These are phyloP conservation scores for Caenorhabditis japonica DNA, from an alignment of 2,888 invertebrate species.

Conservation along the genomic window DNA sequence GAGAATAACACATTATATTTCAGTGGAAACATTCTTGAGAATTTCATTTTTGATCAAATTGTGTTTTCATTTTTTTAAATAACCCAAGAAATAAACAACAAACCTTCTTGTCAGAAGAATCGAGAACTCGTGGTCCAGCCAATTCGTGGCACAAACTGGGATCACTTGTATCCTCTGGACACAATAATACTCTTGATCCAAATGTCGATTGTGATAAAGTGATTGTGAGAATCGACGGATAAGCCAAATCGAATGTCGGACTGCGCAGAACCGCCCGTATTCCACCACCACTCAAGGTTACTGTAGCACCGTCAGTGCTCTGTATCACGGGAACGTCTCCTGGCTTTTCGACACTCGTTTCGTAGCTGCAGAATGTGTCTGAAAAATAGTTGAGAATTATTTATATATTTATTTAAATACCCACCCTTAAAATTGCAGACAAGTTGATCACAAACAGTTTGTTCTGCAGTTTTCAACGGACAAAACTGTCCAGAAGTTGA, in stretches of 20 bases:
- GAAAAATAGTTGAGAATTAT: constrained; percentile 3
- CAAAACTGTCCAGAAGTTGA: constrained; percentile 68
- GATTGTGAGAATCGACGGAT: constrained; percentile 52
- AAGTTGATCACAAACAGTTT: constrained; percentile 72
- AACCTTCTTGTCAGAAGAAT: constrained; percentile 38
- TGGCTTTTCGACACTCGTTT: constrained; percentile 50
- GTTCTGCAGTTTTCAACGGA: constrained; percentile 66
- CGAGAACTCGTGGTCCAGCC: constrained; percentile 54
- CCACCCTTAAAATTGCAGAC: constrained; percentile 65
- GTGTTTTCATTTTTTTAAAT: too few relatives aligned
- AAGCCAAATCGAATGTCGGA: constrained; percentile 56
- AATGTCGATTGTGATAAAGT: constrained; percentile 59
- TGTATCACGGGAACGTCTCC: constrained; percentile 46
- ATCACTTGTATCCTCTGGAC: constrained; percentile 60
- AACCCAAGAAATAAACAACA: background rate
- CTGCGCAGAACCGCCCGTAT: constrained; percentile 50
- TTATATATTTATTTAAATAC: background rate
- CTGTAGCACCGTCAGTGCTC: constrained; percentile 28
- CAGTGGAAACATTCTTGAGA: too few relatives aligned
- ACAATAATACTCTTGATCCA: constrained; percentile 62
- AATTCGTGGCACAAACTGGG: constrained; percentile 61
- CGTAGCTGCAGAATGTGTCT: constrained; percentile 58
- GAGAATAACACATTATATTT: too few relatives aligned
- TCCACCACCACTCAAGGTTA: constrained; percentile 42
- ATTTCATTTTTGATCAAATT: too few relatives aligned